These are phyloP conservation scores for Gastrophryne carolinensis DNA, from an alignment of 2,797 vertebrate genomes.

Conservation along the genomic window DNA sequence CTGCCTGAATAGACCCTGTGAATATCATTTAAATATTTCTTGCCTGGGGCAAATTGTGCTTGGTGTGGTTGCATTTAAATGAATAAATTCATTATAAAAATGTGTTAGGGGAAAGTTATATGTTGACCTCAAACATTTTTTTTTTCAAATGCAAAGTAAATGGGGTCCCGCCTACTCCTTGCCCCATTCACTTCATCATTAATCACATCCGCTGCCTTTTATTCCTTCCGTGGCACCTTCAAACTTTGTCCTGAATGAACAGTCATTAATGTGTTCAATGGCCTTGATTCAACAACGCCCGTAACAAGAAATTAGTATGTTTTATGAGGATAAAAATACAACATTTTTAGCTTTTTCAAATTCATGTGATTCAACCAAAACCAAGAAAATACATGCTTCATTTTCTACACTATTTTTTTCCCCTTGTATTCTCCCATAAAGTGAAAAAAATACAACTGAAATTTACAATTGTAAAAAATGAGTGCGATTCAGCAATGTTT, in stretches of 20 bases:
- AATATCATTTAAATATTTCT: slow-evolving; percentile 54
- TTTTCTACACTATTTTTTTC: too few relatives aligned
- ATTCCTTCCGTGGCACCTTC: slow-evolving; percentile 12
- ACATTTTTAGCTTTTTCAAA: too few relatives aligned
- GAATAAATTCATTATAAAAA: slow-evolving; percentile 54
- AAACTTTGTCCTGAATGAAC: neutral
- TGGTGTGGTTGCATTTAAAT: slow-evolving; percentile 53
- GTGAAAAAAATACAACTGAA: too few relatives aligned
- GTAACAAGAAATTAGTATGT: too few relatives aligned
- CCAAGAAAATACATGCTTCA: too few relatives aligned
- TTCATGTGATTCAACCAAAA: too few relatives aligned
- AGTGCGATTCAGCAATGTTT: too few relatives aligned
- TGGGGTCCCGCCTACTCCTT: slow-evolving; percentile 35
- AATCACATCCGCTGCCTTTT: slow-evolving; percentile 32
- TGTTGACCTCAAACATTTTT: slow-evolving; percentile 50
- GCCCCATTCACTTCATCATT: slow-evolving; percentile 39
- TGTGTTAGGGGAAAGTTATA: slow-evolving; percentile 51
- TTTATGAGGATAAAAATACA: too few relatives aligned
- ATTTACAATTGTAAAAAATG: too few relatives aligned
- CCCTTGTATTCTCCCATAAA: too few relatives aligned
- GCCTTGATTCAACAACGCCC: too few relatives aligned
- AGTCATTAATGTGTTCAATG: neutral
- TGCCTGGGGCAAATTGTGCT: slow-evolving; percentile 52
- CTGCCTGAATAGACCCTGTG: slow-evolving; percentile 51
- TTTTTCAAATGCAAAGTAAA: slow-evolving; percentile 35